Base-by-base conservation (phyloP, 2,797 vertebrate species). In the Carduelis carduelis region DNA sequence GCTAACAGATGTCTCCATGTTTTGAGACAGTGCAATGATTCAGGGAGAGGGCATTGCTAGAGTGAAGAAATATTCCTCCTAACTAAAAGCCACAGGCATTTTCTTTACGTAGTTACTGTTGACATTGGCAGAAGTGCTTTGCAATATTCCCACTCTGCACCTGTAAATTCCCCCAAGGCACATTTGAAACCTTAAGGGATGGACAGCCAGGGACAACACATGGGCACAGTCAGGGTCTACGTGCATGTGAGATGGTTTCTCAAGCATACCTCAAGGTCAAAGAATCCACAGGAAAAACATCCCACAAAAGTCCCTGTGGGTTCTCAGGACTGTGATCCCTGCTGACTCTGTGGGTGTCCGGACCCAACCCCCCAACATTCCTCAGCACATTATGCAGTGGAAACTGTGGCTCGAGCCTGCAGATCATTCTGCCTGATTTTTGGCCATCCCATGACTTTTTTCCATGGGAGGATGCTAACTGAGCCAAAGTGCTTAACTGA, bases 341-440 rank as follows among this genome's bases (percentile, higher is more conserved):
- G 43, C 76, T 94, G 78, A 18, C 95, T 92, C 90, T 34, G 89
- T 96, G 96, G 96, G 95, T 96, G 95, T 97, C 52, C 63, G 0
- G 46, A 86, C 83, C 74, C 93, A 95, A 76, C 87, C 82, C 76
- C 77, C 72, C 35, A 19, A 55, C 93, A 96, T 97, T 97, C 95
- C 84, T 92, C 43, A 90, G 72, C 26, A 81, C 94, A 94, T 91
- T 94, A 96, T 96, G 95, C 89, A 96, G 91, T 97, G 96, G 95
- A 97, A 97, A 97, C 32, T 96, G 79, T 83, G 94, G 87, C 91
- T 96, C 1, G 1, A 93, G 84, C 14, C 50, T 92, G 89, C 69
- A 89, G 91, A 96, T 95, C 83, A 71, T 93, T 90, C 89, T 95
- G 93, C 87, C 82, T 95, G 82, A 83, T 91, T 95, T 93, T 96